Evolutionary conservation across 2,888 invertebrate species (phyloP).

Genomic region (Aporophyla nigra): DNA sequence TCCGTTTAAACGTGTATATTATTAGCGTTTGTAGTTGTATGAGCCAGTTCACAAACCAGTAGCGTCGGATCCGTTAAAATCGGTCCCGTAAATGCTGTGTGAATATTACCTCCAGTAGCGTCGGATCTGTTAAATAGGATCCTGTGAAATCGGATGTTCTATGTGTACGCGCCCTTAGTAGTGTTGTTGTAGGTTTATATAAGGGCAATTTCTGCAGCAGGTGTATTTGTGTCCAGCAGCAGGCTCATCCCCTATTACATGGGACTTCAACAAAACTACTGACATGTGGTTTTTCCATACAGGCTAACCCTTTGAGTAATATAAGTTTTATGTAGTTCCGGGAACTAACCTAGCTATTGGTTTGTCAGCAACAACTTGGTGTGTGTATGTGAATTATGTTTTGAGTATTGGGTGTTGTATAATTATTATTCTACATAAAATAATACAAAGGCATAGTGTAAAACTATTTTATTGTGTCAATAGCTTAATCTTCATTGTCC

Average conservation of each 20-base stretch:
- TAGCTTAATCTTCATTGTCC: slow-evolving; percentile 95
- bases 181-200: too few relatives aligned
- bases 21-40: too few relatives aligned
- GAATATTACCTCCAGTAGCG: too few relatives aligned
- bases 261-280: not conserved
- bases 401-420: not conserved
- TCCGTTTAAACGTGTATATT: too few relatives aligned
- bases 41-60: too few relatives aligned
- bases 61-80: too few relatives aligned
- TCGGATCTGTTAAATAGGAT: too few relatives aligned
- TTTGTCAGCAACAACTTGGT: not conserved
- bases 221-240: too few relatives aligned
- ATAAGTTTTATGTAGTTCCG: not conserved
- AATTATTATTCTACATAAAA: slow-evolving; percentile 8
- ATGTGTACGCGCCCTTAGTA: too few relatives aligned
- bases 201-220: too few relatives aligned
- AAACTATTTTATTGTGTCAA: slow-evolving; percentile 86
- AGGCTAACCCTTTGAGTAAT: not conserved
- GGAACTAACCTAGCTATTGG: not conserved
- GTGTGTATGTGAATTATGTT: not conserved
- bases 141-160: too few relatives aligned
- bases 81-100: too few relatives aligned
- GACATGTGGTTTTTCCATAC: not conserved
- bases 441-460: slow-evolving; percentile 77
- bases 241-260: not conserved